phyloP scores from a whole-genome alignment of 64 coral and sea anemone genomes.

The Platygyra sinensis region DNA sequence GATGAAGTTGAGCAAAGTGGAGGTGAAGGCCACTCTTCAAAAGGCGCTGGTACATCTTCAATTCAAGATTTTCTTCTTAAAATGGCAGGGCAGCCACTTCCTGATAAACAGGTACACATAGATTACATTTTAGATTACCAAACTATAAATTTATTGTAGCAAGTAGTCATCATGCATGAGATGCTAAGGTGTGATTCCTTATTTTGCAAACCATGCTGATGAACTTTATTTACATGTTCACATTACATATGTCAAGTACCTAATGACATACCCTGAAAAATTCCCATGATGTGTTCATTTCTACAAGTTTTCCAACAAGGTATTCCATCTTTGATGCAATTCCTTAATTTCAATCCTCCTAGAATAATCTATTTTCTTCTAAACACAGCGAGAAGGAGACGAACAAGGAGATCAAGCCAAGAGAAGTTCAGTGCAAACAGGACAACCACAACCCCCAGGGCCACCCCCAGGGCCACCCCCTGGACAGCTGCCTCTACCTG shows the following conservation, averaged over 20 bases:
- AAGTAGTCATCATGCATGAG: too few relatives aligned
- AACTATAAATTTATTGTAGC: too few relatives aligned
- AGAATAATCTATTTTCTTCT: background rate
- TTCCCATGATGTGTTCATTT: too few relatives aligned
- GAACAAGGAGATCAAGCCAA: slow-evolving; percentile 40
- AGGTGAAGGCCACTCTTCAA: slow-evolving; percentile 15
- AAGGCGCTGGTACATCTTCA: slow-evolving; percentile 47
- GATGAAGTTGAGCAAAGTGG: slow-evolving; percentile 50
- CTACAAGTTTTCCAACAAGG: background rate
- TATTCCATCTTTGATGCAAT: background rate
- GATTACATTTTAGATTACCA: background rate
- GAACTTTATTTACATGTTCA: too few relatives aligned
- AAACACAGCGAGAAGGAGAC: background rate
- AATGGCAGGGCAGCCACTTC: slow-evolving; percentile 84
- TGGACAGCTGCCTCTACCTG: slow-evolving; percentile 60
- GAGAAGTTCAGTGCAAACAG: slow-evolving; percentile 1
- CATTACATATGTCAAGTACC: too few relatives aligned
- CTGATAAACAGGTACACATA: slow-evolving; percentile 43
- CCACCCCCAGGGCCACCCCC: slow-evolving; percentile 89
- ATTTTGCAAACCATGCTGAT: too few relatives aligned
- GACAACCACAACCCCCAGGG: slow-evolving; percentile 63
- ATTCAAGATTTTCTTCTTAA: slow-evolving; percentile 89
- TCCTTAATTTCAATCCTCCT: background rate
- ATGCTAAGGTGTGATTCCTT: too few relatives aligned
- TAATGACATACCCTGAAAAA: too few relatives aligned